Evolutionary conservation across 1,140 invertebrate species (phyloP).

Genomic region (Tetranychus urticae): DNA sequence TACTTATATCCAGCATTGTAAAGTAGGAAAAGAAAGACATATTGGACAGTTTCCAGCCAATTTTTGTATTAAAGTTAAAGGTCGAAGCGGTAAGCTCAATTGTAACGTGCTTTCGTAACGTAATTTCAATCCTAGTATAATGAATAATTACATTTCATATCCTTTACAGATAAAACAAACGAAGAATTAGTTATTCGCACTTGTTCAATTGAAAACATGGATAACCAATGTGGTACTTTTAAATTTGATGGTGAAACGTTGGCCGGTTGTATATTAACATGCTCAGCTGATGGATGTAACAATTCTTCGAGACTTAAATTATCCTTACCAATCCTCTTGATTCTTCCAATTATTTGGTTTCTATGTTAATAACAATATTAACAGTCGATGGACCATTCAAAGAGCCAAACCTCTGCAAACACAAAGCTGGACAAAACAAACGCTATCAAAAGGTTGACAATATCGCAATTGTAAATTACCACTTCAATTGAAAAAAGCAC

Average conservation of each 20-base stretch:
- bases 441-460: too few species aligned
- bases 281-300: constrained; percentile 28
- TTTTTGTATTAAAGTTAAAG: constrained; percentile 33
- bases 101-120: background rate
- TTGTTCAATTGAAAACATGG: constrained; percentile 31
- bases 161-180: constrained; percentile 14
- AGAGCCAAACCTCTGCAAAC: too few species aligned
- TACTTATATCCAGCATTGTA: constrained; percentile 27
- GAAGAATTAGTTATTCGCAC: constrained; percentile 26
- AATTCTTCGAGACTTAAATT: background rate
- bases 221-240: constrained; percentile 29
- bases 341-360: too few species aligned
- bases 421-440: too few species aligned
- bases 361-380: too few species aligned
- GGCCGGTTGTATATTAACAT: constrained; percentile 30
- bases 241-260: constrained; percentile 24
- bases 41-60: constrained; percentile 32
- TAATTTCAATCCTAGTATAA: background rate
- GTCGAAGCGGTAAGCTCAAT: constrained; percentile 21
- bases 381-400: too few species aligned
- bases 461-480: too few species aligned
- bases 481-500: too few species aligned
- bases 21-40: constrained; percentile 29
- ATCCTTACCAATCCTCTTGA: too few species aligned
- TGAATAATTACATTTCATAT: background rate